Percentiles rank a stretch among this genome's conserved stretches.
These are phyloP conservation scores for Calonectris borealis DNA, from an alignment of 2,113 vertebrate genomes.

Conservation along the genomic window DNA sequence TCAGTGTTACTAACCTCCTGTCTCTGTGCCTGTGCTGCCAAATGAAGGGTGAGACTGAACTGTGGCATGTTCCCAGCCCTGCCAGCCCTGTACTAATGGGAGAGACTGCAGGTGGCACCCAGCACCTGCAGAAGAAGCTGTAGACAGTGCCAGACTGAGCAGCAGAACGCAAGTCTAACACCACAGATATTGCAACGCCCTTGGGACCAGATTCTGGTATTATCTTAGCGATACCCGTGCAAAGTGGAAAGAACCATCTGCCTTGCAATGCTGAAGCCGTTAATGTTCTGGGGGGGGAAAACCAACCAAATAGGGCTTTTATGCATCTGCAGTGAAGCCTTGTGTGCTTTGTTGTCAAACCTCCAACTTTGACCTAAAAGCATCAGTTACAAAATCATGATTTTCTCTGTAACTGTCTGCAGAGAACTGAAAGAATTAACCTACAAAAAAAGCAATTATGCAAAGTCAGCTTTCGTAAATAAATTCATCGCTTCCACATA, in stretches of 20 bases:
- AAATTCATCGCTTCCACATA: accelerated
- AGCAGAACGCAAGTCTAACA: neutral
- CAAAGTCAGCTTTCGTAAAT: neutral
- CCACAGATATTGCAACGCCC: too few relatives aligned
- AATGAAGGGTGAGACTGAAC: neutral
- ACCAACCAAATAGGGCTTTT: too few relatives aligned
- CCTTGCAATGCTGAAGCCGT: neutral
- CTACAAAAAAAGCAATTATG: neutral
- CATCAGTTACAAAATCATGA: accelerated
- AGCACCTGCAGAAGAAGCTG: neutral
- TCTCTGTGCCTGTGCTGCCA: neutral
- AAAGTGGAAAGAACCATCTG: neutral
- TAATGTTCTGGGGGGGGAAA: accelerated
- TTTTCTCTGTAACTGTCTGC: neutral
- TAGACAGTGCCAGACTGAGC: too few relatives aligned
- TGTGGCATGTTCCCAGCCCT: neutral
- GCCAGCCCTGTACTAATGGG: neutral
- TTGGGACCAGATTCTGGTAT: too few relatives aligned
- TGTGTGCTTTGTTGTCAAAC: neutral
- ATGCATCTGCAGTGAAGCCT: neutral
- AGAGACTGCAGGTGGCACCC: neutral
- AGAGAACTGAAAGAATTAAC: neutral
- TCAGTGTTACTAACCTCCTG: too few relatives aligned
- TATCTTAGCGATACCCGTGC: accelerated
- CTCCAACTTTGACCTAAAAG: neutral